A percentile compares a stretch with the other conserved stretches of the same genome.
These are phyloP conservation scores for Paraplagusia blochii DNA, from an alignment of 2,113 vertebrate genomes.

Conservation along the genomic window DNA sequence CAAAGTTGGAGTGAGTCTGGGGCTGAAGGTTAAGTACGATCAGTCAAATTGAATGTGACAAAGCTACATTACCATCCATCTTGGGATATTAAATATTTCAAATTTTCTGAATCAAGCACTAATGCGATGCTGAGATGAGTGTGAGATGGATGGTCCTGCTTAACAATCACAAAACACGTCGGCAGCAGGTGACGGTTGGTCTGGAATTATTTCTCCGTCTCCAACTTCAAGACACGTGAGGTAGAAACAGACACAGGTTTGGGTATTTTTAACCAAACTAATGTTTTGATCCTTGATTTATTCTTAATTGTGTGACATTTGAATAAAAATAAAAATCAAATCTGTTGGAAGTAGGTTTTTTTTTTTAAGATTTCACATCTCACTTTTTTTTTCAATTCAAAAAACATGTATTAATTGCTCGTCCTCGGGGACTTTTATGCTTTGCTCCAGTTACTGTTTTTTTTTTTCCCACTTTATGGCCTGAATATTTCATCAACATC, in stretches of 20 bases:
- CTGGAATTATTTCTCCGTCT: slow-evolving; percentile 45
- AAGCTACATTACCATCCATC: slow-evolving; percentile 82
- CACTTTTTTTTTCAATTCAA: no score
- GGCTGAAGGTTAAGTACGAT: slow-evolving; percentile 77
- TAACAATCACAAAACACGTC: slow-evolving; percentile 65
- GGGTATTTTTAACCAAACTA: slow-evolving; percentile 2
- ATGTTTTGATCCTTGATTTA: background rate
- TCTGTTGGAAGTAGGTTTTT: no score
- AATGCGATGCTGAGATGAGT: slow-evolving; percentile 75
- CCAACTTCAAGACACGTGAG: slow-evolving; percentile 1
- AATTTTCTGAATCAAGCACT: slow-evolving; percentile 78
- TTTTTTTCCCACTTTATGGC: no score
- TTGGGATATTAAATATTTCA: slow-evolving; percentile 82
- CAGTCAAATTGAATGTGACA: slow-evolving; percentile 77
- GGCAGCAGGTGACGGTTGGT: slow-evolving; percentile 62
- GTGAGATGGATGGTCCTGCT: slow-evolving; percentile 75
- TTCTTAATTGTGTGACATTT: background rate
- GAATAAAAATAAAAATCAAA: no score
- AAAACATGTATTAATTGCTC: no score
- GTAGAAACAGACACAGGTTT: background rate
- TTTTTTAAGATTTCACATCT: no score
- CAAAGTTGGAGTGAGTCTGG: slow-evolving; percentile 64
- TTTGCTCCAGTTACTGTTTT: no score
- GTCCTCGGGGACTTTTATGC: no score
- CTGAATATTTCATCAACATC: no score